A percentile compares a stretch with the other conserved stretches of the same genome.
Evolutionary conservation across 1,140 invertebrate genomes (phyloP).

Genomic region (Caerostris darwini): DNA sequence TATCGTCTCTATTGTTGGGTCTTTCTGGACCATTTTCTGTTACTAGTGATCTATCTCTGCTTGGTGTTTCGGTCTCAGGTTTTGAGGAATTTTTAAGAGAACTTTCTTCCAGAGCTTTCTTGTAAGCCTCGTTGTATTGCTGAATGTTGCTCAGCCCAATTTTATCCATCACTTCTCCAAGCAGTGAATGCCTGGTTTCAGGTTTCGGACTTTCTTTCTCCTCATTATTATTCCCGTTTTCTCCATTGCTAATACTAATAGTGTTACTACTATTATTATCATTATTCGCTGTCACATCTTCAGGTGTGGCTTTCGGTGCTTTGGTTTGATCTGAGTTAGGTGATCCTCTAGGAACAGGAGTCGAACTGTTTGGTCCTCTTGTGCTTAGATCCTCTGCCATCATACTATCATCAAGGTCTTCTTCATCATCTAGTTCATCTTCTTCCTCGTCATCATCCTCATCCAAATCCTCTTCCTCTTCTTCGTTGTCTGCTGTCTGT

Average conservation of each 20-base stretch:
- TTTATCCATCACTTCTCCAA: conserved; percentile 97
- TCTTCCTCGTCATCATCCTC: conserved; percentile 82
- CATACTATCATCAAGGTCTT: conserved; percentile 87
- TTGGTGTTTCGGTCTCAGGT: conserved; percentile 44
- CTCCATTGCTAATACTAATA: conserved; percentile 61
- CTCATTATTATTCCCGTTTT: conserved; percentile 45
- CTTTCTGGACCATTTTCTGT: conserved; percentile 80
- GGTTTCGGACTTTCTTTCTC: conserved; percentile 48
- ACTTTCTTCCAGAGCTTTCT: conserved; percentile 93
- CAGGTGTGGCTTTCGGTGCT: conserved; percentile 28
- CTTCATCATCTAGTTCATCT: conserved; percentile 85
- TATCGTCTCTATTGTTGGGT: conserved; percentile 67
- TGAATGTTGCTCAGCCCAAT: conserved; percentile 96
- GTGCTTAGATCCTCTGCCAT: conserved; percentile 91
- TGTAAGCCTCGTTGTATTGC: conserved; percentile 97
- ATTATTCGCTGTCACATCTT: conserved; percentile 52
- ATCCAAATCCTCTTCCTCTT: conserved; percentile 82
- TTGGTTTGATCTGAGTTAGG: conserved; percentile 62
- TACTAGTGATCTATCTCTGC: conserved; percentile 65
- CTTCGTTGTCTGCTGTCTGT: conserved; percentile 85
- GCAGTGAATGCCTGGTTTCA: conserved; percentile 83
- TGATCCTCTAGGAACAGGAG: conserved; percentile 55
- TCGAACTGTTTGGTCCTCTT: conserved; percentile 80
- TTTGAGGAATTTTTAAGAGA: conserved; percentile 62
- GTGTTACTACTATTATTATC: conserved; percentile 69